Conservation (phyloP, 1,140 invertebrate genomes). For the Ectropis grisescens region DNA sequence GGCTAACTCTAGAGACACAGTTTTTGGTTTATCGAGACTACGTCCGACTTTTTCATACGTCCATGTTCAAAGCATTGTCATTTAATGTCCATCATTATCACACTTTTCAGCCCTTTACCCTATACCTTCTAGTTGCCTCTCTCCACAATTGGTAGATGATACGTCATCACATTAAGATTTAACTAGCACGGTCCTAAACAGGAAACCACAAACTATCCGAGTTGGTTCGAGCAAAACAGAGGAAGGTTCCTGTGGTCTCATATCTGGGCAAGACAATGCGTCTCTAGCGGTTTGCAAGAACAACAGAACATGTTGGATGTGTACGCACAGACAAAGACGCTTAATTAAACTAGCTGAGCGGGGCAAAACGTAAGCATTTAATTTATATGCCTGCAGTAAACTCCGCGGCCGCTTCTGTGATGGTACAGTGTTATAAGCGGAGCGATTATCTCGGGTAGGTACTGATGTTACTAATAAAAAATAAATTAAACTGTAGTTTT, state of each 20-base stretch:
- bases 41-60: no score
- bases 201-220: no score
- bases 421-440: constrained; percentile 24
- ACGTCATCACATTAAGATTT: no score
- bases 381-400: constrained; percentile 69
- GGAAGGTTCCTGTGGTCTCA: neutral
- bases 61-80: no score
- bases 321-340: constrained; percentile 60
- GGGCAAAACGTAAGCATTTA: constrained; percentile 65
- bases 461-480: neutral
- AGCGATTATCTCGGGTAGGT: constrained; percentile 6
- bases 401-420: constrained; percentile 42
- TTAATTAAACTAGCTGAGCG: constrained; percentile 67
- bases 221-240: no score
- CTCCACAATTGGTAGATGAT: no score
- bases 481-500: neutral
- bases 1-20: no score
- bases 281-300: constrained; percentile 21
- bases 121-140: no score
- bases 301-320: constrained; percentile 43
- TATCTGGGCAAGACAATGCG: constrained; percentile 11
- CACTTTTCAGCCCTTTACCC: no score
- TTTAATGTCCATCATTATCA: no score
- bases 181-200: no score
- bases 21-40: no score